These are phyloP conservation scores for Cecidostiba fungosa DNA, from an alignment of 2,888 invertebrate genomes.

Conservation along the genomic window DNA sequence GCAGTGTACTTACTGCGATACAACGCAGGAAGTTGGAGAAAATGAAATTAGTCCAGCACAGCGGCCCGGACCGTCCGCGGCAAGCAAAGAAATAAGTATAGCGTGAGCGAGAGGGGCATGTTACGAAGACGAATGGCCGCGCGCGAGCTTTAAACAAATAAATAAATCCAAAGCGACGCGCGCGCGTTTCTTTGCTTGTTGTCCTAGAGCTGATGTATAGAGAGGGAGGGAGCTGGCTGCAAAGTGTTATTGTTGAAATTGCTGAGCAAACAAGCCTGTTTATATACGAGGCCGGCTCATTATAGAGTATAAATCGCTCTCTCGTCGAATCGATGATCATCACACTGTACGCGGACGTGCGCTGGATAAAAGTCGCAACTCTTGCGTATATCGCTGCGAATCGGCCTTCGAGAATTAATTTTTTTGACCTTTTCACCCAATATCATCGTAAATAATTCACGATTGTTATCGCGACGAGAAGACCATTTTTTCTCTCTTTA, in stretches of 20 bases:
- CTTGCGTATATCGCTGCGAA: not conserved
- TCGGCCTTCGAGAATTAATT: not conserved
- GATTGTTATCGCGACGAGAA: too few relatives aligned
- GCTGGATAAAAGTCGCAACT: not conserved
- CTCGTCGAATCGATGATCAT: not conserved
- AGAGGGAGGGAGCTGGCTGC: too few relatives aligned
- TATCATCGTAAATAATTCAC: not conserved
- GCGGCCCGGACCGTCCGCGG: not conserved
- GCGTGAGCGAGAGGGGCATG: not conserved
- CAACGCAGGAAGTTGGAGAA: not conserved
- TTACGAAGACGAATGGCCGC: slow-evolving; percentile 27
- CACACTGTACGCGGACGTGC: not conserved
- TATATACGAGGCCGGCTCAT: not conserved
- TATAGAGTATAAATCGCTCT: not conserved
- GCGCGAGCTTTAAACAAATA: slow-evolving; percentile 43
- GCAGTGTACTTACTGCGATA: not conserved
- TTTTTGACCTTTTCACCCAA: not conserved
- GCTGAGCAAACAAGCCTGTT: not conserved
- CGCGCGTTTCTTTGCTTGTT: not conserved
- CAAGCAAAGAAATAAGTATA: not conserved
- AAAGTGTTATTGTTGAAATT: slow-evolving; percentile 6
- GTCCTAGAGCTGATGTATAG: not conserved
- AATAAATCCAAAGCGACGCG: slow-evolving; percentile 30
- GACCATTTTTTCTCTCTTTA: not conserved
- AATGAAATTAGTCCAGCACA: slow-evolving; percentile 23